Conservation (phyloP, 2,113 vertebrate genomes). For the Euleptes europaea region DNA sequence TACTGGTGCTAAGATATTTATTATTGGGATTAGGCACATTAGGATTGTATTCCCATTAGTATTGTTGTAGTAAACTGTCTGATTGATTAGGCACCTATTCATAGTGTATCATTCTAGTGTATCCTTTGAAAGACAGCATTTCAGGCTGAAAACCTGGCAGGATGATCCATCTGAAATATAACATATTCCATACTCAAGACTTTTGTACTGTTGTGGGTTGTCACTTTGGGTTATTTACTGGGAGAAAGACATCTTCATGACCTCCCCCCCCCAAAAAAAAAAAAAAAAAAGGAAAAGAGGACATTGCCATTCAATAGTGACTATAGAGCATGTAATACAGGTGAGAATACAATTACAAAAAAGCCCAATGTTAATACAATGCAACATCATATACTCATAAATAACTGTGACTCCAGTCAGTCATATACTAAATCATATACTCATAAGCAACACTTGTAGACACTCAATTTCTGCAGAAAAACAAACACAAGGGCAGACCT, state of each 20-base stretch:
- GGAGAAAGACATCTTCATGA: not conserved
- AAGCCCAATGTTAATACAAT: too few relatives aligned
- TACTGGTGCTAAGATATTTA: too few relatives aligned
- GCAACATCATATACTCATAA: too few relatives aligned
- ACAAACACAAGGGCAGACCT: not conserved
- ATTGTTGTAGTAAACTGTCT: not conserved
- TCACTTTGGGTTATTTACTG: not conserved
- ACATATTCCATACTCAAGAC: not conserved
- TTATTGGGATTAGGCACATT: not conserved
- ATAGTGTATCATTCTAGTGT: not conserved
- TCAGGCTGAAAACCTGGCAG: not conserved
- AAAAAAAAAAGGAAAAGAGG: not conserved
- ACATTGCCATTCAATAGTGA: too few relatives aligned
- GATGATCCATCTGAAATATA: not conserved
- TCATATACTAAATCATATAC: too few relatives aligned
- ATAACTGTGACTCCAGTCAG: too few relatives aligned
- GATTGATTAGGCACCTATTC: not conserved
- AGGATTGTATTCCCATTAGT: not conserved
- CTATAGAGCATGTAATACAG: too few relatives aligned
- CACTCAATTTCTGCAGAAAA: too few relatives aligned
- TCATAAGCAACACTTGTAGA: too few relatives aligned
- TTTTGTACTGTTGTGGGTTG: not conserved
- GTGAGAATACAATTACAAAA: too few relatives aligned
- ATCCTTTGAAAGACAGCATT: not conserved
- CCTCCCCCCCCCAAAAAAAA: not conserved